These are phyloP conservation scores for Antennarius striatus DNA, from an alignment of 2,113 vertebrate species.

Conservation along the genomic window DNA sequence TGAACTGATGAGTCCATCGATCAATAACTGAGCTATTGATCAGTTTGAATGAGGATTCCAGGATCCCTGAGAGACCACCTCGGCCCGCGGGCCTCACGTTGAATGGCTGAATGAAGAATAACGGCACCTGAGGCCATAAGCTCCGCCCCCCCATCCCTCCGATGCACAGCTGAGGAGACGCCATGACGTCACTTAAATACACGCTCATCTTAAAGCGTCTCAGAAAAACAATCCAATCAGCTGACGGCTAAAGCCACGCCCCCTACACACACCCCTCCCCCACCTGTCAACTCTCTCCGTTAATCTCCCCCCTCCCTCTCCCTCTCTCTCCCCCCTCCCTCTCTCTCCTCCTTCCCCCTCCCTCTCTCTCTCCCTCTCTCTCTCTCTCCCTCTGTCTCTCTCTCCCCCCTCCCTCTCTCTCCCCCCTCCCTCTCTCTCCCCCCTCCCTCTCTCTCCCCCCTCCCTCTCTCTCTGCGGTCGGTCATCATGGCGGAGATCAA, in stretches of 20 bases:
- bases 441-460: constrained; percentile 14
- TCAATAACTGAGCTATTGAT: too few relatives aligned
- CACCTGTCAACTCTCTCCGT: constrained; percentile 8
- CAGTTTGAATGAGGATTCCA: too few relatives aligned
- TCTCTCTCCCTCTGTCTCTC: constrained; percentile 19
- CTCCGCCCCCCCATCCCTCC: too few relatives aligned
- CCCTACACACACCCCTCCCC: constrained; percentile 9
- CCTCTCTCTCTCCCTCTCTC: background rate
- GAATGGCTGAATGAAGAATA: too few relatives aligned
- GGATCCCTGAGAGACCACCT: too few relatives aligned
- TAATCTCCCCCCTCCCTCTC: constrained; percentile 34
- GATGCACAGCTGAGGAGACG: too few relatives aligned
- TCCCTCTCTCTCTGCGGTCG: background rate
- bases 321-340: too few relatives aligned
- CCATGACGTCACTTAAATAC: too few relatives aligned
- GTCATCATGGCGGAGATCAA: constrained; percentile 97
- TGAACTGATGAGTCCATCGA: too few relatives aligned
- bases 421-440: constrained; percentile 22
- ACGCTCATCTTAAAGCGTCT: background rate
- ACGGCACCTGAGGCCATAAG: too few relatives aligned
- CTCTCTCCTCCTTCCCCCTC: too few relatives aligned
- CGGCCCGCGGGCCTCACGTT: too few relatives aligned
- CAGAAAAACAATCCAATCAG: constrained; percentile 16
- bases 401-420: background rate
- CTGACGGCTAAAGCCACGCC: constrained; percentile 23